Conservation (phyloP, 2,797 vertebrate genomes). For the Leucoraja ocellata region DNA sequence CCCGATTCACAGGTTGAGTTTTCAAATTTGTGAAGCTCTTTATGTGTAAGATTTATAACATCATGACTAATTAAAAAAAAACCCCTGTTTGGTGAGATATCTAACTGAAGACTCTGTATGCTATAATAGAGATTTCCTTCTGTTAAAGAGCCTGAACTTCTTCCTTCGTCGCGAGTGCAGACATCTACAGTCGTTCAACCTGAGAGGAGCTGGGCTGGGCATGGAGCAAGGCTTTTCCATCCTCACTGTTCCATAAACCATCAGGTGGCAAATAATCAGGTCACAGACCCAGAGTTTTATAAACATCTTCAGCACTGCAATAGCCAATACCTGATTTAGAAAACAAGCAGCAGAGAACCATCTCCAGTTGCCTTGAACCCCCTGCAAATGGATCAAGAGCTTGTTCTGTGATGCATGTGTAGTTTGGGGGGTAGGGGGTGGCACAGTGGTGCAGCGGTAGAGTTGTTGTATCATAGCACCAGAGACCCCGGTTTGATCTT, state of each 20-base stretch:
- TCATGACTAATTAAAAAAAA: too few species aligned
- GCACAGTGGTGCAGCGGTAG: too few species aligned
- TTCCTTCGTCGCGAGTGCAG: conserved; percentile 56
- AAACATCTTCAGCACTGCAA: neutral
- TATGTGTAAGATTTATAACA: neutral
- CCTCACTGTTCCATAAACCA: conserved; percentile 48
- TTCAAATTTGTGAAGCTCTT: neutral
- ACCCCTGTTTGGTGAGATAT: too few species aligned
- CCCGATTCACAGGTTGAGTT: neutral
- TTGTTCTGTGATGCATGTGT: too few species aligned
- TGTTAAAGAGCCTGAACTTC: conserved; percentile 49
- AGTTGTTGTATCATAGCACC: too few species aligned
- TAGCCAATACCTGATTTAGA: too few species aligned
- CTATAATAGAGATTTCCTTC: neutral
- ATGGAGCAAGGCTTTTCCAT: conserved; percentile 56
- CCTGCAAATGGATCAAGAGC: too few species aligned
- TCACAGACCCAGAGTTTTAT: neutral
- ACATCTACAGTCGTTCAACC: conserved; percentile 53
- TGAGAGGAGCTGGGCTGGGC: conserved; percentile 53
- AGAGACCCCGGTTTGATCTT: too few species aligned
- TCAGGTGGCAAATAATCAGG: neutral
- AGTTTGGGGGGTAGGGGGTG: too few species aligned
- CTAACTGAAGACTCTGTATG: neutral
- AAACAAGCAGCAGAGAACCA: too few species aligned
- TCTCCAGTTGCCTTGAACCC: too few species aligned